Base-by-base conservation (phyloP, 1,140 invertebrate genomes). In the Littorina saxatilis region DNA sequence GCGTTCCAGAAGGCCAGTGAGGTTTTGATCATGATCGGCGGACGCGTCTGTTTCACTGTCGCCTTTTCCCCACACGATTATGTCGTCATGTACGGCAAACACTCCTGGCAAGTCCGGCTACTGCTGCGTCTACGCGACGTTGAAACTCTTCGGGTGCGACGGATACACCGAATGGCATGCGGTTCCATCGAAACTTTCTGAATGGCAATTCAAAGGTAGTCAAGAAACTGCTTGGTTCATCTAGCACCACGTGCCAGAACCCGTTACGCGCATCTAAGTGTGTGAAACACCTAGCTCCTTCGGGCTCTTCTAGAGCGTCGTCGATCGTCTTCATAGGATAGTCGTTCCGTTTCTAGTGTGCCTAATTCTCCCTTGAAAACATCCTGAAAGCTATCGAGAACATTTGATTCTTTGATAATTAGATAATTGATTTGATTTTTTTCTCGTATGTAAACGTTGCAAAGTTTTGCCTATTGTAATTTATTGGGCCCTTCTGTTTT, bases 51-150 rank as follows among this genome's bases (percentile, higher is more conserved):
- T 84, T 75, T 91, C 82, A 66, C 80, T 79, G 75, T 84, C 70
- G 50, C 79, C 85, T 43, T 52, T 55, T 13, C 87, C 90, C 66
- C 74, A 88, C 7, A 92, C 77, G 13, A 92, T 37, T 20, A 92
- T 88, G 82, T 93, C 91, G 84, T 93, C 91, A 74, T 90, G 82
- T 73, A 90, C 90, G 5, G 89, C 78, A 40, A 80, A 86, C 17
- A 91, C 85, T 39, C 91, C 90, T 58, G 80, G 27, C 23, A n/a
- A 93, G 79, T 37, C 86, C 87, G 74, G 87, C 83, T 63, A 91
- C 84, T 47, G 87, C 86, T 81, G 88, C 80, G 32, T 83, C 88
- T 89, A 32, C 66, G 13, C 70, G 43, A n/a, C n/a, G n/a, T n/a
- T n/a, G n/a, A n/a, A n/a, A n/a, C n/a, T n/a, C n/a, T n/a, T n/a